A percentile compares a stretch with the other conserved stretches of the same genome.
Conservation (phyloP, 1,140 invertebrate species). For the Armadillidium nasatum region DNA sequence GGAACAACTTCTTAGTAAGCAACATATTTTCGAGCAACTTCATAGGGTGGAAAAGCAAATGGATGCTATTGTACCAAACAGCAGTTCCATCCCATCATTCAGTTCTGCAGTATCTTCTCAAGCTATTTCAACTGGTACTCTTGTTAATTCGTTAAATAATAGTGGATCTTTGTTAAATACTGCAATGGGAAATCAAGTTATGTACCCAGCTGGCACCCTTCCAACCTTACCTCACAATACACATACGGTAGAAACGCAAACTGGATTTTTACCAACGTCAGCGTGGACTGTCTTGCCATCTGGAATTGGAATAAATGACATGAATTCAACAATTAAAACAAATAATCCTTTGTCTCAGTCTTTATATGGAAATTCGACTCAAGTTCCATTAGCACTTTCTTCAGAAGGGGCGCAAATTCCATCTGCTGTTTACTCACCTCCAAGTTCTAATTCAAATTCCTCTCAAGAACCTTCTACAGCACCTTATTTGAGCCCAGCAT, state of each 20-base stretch:
- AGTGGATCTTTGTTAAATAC: slow-evolving; percentile 46
- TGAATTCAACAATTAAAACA: slow-evolving; percentile 14
- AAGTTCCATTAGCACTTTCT: slow-evolving; percentile 39
- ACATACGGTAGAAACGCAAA: slow-evolving; percentile 44
- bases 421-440: slow-evolving; percentile 32
- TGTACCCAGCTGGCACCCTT: slow-evolving; percentile 38
- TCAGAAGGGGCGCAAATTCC: slow-evolving; percentile 38
- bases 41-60: slow-evolving; percentile 52
- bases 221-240: slow-evolving; percentile 38
- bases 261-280: slow-evolving; percentile 34
- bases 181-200: slow-evolving; percentile 33
- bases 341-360: slow-evolving; percentile 22
- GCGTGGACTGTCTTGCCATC: slow-evolving; percentile 38
- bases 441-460: slow-evolving; percentile 24
- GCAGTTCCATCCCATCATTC: background rate
- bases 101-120: slow-evolving; percentile 27
- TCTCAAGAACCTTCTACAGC: slow-evolving; percentile 35
- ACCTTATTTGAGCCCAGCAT: slow-evolving; percentile 34
- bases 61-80: slow-evolving; percentile 2
- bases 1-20: slow-evolving; percentile 66
- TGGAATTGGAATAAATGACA: slow-evolving; percentile 33
- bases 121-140: slow-evolving; percentile 29
- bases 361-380: slow-evolving; percentile 34
- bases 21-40: slow-evolving; percentile 71
- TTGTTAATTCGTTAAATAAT: slow-evolving; percentile 33